Evolutionary conservation across 2,113 vertebrate species (phyloP).

Genomic region (Mohoua ochrocephala): DNA sequence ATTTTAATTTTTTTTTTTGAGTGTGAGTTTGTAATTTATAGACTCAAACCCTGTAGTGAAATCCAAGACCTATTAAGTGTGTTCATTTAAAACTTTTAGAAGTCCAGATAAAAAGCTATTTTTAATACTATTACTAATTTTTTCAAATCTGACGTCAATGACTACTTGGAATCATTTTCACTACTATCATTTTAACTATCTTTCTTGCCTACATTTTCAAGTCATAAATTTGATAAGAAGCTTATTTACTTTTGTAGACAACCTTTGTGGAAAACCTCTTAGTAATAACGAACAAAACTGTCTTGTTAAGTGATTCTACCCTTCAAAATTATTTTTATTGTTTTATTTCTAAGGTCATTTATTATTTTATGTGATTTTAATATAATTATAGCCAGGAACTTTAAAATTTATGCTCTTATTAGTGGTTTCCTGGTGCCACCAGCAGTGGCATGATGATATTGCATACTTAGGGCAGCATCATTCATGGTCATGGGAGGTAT

Average conservation of each 20-base stretch:
- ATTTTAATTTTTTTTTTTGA: not conserved
- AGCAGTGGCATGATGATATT: constrained; percentile 41
- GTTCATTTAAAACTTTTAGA: not conserved
- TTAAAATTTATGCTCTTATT: constrained; percentile 2
- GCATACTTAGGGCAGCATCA: not conserved
- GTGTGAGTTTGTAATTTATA: not conserved
- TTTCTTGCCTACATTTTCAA: not conserved
- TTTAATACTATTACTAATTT: not conserved
- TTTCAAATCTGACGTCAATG: not conserved
- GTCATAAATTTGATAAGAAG: not conserved
- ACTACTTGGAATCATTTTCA: not conserved
- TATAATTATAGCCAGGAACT: constrained; percentile 11
- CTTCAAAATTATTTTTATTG: not conserved
- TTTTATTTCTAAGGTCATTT: not conserved
- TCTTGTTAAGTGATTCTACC: not conserved
- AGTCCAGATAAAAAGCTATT: not conserved
- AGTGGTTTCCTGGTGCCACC: constrained; percentile 60
- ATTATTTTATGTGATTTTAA: not conserved
- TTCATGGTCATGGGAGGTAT: not conserved
- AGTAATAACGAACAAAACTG: not conserved
- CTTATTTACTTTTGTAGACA: not conserved
- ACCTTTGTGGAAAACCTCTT: not conserved
- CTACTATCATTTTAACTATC: not conserved
- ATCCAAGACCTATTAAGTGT: not conserved
- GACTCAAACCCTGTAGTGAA: not conserved